Evolutionary conservation across 2,888 invertebrate genomes (phyloP), one percentile per base, ranked within the genome.

Genomic region (Physocephala rufipes): DNA sequence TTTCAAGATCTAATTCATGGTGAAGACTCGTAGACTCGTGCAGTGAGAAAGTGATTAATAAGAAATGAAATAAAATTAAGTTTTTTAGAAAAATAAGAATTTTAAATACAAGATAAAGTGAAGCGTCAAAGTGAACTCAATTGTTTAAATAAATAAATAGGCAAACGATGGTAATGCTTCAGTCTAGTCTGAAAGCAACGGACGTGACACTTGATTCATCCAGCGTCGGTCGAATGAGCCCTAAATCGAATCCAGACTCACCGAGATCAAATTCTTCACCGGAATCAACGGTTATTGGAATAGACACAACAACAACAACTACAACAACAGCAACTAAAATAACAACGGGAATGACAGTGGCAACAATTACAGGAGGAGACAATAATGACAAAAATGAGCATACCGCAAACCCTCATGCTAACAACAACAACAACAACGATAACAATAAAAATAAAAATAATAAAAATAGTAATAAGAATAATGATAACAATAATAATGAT

Each of bases 91-190:
- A 53, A 53, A 49, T 1, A 15, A 49, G 13, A 15, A 15, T 12
- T 9, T 12, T 19, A 12, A 26, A 9, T 21, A 24, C 58, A 28
- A 28, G 58, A 15, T 12, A 65, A 61, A 36, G 24, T 51, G 67
- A 61, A 36, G 24, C 49, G 51, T 13, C 43, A 28, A 21, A 45
- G 26, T 28, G 45, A 51, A 15, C 15, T 24, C 26, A 49, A 49
- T 21, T 13, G n/a, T 47, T 64, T 15, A 43, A 71, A 68, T 73
- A 72, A 55, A 30, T 24, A 49, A 15, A 0, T 4, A 21, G 24
- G 7, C 16, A 3, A 55, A 66, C 12, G 3, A 86, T 86, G 86
- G 86, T 86, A 82, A 86, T 86, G 86, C 79, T 86, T 79, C 86
- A 86, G 76, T 84, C 86, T 75, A 82, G 82, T 67, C 77, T 81